These are phyloP conservation scores for Nylanderia fulva DNA, from an alignment of 1,140 invertebrate species.

Conservation along the genomic window DNA sequence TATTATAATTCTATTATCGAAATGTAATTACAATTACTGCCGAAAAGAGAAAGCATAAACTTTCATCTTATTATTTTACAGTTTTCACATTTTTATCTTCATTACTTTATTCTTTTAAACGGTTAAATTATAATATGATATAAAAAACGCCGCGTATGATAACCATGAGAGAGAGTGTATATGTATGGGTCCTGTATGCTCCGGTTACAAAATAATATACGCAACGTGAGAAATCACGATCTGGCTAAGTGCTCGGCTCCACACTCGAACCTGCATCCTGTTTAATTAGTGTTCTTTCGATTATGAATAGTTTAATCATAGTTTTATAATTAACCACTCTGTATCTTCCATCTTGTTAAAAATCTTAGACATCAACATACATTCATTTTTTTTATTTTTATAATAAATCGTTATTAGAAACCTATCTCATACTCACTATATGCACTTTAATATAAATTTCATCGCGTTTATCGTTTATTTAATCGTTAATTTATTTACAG, in stretches of 20 bases:
- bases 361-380: conserved; percentile 85
- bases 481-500: conserved; percentile 79
- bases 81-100: neutral
- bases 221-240: conserved; percentile 79
- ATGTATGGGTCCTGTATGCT: conserved; percentile 71
- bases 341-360: conserved; percentile 78
- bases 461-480: conserved; percentile 72
- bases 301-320: conserved; percentile 80
- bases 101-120: too few relatives aligned
- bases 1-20: neutral
- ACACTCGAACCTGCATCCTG: conserved; percentile 69
- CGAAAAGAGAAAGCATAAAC: neutral
- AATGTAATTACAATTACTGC: neutral
- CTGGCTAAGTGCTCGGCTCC: conserved; percentile 75
- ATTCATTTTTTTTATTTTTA: conserved; percentile 84
- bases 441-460: conserved; percentile 82
- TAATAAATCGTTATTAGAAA: conserved; percentile 84
- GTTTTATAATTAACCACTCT: conserved; percentile 80
- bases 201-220: conserved; percentile 78
- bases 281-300: conserved; percentile 75
- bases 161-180: conserved; percentile 64
- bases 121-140: too few relatives aligned
- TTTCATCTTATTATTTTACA: neutral
- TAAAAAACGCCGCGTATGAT: conserved; percentile 55
- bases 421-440: conserved; percentile 83